Conservation (phyloP, 2,888 invertebrate genomes). For the Rhorus exstirpatorius region DNA sequence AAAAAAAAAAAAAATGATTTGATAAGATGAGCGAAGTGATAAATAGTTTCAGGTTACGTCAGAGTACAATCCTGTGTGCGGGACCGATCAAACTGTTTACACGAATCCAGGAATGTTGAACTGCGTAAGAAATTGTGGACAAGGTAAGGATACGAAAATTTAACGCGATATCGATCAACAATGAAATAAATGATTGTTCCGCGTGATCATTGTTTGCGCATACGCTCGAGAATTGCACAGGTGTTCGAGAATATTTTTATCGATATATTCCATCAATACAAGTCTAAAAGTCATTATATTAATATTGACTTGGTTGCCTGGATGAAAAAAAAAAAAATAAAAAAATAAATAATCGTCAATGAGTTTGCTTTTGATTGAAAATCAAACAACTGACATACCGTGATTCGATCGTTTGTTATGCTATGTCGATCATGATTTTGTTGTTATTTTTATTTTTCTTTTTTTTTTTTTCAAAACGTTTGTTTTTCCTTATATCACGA, state of each 20-base stretch:
- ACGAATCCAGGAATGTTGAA: constrained; percentile 76
- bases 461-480: no score
- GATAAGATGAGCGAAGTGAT: neutral
- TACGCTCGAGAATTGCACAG: neutral
- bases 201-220: neutral
- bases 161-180: no score
- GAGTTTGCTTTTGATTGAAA: no score
- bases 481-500: neutral
- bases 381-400: neutral
- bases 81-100: constrained; percentile 75
- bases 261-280: neutral
- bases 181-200: neutral
- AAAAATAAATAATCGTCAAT: no score
- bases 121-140: constrained; percentile 78
- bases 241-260: neutral
- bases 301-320: no score
- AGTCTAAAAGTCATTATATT: no score
- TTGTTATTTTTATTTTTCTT: no score
- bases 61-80: constrained; percentile 82
- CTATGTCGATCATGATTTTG: no score
- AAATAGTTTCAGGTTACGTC: constrained; percentile 70
- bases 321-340: no score
- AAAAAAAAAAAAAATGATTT: no score
- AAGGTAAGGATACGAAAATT: no score
- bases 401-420: neutral